These are phyloP conservation scores for Pachyuromys duprasi DNA, from an alignment of 2,797 vertebrate species.

Conservation along the genomic window DNA sequence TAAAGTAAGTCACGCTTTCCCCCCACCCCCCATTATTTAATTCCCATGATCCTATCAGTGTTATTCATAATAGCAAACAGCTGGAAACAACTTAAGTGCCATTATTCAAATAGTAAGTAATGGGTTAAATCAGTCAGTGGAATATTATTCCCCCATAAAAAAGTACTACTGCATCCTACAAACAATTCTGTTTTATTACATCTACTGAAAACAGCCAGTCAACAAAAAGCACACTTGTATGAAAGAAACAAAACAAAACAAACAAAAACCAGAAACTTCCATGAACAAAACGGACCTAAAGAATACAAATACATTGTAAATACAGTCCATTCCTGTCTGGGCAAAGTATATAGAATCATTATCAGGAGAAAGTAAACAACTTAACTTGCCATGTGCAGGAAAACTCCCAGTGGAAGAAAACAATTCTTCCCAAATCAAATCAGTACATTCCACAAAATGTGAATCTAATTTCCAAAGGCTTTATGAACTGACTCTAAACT, in stretches of 20 bases:
- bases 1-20: neutral
- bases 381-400: neutral
- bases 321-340: neutral
- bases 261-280: neutral
- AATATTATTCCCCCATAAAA: conserved; percentile 22
- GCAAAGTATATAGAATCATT: neutral
- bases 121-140: neutral
- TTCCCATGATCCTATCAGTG: neutral
- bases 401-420: neutral
- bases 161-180: neutral
- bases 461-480: conserved; percentile 27
- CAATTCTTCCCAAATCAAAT: neutral
- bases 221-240: neutral
- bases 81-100: neutral
- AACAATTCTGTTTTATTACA: neutral
- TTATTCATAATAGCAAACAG: neutral
- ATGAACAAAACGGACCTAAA: neutral
- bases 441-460: neutral
- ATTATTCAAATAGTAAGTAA: neutral
- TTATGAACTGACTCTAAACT: conserved; percentile 9
- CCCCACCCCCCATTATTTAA: neutral
- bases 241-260: neutral
- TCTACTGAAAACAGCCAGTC: neutral
- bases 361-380: neutral
- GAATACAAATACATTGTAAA: conserved; percentile 43